Conservation (phyloP, 2,113 vertebrate species). For the Myotis lucifugus region DNA sequence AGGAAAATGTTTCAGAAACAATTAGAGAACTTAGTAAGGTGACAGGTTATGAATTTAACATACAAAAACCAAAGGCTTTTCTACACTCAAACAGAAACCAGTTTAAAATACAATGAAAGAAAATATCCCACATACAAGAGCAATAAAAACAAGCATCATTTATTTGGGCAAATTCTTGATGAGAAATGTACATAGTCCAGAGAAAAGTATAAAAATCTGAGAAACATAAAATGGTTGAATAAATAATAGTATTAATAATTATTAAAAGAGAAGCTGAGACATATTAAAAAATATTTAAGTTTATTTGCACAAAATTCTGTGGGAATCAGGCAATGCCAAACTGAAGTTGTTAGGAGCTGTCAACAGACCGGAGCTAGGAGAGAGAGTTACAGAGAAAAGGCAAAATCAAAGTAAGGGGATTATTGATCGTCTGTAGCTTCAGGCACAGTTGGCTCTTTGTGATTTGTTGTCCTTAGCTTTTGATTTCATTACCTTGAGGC, state of each 20-base stretch:
- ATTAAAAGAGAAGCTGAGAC: neutral
- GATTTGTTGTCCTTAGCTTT: neutral
- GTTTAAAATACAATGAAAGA: conserved; percentile 37
- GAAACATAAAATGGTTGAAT: neutral
- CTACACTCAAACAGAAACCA: neutral
- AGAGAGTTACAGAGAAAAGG: neutral
- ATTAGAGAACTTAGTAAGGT: neutral
- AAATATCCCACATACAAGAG: neutral
- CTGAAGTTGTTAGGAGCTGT: neutral
- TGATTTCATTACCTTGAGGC: neutral
- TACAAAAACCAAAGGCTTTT: neutral
- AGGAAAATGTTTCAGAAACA: conserved; percentile 29
- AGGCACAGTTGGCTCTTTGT: neutral
- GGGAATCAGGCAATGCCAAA: neutral
- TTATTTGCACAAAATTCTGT: neutral
- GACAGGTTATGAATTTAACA: neutral
- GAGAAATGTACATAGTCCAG: neutral
- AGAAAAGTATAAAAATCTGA: neutral
- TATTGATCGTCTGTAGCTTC: neutral
- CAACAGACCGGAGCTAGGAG: too few species aligned
- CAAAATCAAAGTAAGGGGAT: neutral
- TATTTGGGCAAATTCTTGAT: neutral
- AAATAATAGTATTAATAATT: neutral
- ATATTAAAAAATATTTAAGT: neutral
- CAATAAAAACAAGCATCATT: neutral